Evolutionary conservation across 2,888 invertebrate genomes (phyloP), one percentile per base, ranked within the genome.

Genomic region (Agelastica alni): DNA sequence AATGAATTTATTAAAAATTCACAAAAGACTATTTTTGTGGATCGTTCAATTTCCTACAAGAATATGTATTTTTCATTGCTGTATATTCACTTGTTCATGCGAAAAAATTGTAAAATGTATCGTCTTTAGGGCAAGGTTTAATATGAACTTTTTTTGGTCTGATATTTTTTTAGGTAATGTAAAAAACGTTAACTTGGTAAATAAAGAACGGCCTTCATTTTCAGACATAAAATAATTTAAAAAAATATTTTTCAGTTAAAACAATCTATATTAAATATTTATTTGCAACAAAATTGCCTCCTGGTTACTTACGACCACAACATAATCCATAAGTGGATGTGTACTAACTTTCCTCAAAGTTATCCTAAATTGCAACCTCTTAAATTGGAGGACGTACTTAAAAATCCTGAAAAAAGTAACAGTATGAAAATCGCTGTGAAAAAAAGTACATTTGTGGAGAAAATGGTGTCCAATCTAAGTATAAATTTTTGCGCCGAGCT

Each of bases 401-500:
- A 48, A 9, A 2, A 16, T 17, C 2, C 12, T 4, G 34, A 49
- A n/a, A 51, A 20, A 4, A 12, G 5, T 3, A 26, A 32, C 2
- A 45, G 45, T 26, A 22, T 28, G 22, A 28, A 45, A 34, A 16
- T 55, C 9, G 14, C 48, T 42, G 42, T 45, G 37, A 37, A 30
- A 28, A 31, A 46, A 2, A 45, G 52, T 2, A 53, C 67, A 66
- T 52, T 61, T 26, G 57, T 81, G 9, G 79, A 80, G 62, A 79
- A 72, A 72, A 75, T 85, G 59, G 77, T 82, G 62, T 78, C 80
- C 37, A 77, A 80, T 22, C 79, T 84, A 61, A 81, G 83, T 42
- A 80, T 88, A 41, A 86, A 87, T 70, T 85, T 85, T 17, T 86
- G 85, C 70, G 85, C 85, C 0, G 88, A 88, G 71, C 74, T 88